phyloP scores from a whole-genome alignment of 2,888 invertebrate genomes.

The Caenorhabditis sp. region DNA sequence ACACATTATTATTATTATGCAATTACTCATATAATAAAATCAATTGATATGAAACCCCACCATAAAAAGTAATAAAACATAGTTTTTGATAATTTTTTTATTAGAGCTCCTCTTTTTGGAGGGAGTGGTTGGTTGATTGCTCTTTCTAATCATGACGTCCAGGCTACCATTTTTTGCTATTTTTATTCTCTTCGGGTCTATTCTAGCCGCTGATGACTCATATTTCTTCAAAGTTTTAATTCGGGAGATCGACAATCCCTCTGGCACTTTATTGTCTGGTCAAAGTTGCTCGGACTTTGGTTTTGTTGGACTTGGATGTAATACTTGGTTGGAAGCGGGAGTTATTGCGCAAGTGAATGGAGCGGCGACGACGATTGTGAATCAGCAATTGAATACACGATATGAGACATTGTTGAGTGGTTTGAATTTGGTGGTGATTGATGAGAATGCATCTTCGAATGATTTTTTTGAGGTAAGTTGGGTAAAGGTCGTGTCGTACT shows the following conservation, averaged over 20 bases:
- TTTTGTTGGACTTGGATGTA: slow-evolving; percentile 34
- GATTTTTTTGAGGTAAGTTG: slow-evolving; percentile 1
- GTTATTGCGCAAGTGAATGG: slow-evolving; percentile 4
- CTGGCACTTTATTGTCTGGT: slow-evolving; percentile 24
- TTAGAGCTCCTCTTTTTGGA: no score
- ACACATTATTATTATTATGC: not conserved
- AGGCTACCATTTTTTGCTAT: not conserved
- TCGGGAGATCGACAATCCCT: slow-evolving; percentile 35
- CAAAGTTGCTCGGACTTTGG: slow-evolving; percentile 23
- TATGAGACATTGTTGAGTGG: slow-evolving; percentile 16
- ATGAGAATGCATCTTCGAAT: slow-evolving; percentile 8
- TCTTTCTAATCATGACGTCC: not conserved
- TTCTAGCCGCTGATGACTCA: not conserved
- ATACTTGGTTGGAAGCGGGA: slow-evolving; percentile 15
- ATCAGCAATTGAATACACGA: slow-evolving; percentile 5
- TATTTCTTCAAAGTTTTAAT: slow-evolving; percentile 25
- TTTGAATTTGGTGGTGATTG: slow-evolving; percentile 19
- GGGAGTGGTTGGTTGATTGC: no score
- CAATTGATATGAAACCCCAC: not conserved
- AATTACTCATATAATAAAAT: not conserved
- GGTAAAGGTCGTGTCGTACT: not conserved
- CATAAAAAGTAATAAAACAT: not conserved
- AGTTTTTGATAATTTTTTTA: no score
- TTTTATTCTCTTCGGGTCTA: not conserved
- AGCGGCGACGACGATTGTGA: not conserved